These are phyloP conservation scores for Rhagophthalmus giganteus DNA, from an alignment of 2,888 invertebrate genomes.

Conservation along the genomic window DNA sequence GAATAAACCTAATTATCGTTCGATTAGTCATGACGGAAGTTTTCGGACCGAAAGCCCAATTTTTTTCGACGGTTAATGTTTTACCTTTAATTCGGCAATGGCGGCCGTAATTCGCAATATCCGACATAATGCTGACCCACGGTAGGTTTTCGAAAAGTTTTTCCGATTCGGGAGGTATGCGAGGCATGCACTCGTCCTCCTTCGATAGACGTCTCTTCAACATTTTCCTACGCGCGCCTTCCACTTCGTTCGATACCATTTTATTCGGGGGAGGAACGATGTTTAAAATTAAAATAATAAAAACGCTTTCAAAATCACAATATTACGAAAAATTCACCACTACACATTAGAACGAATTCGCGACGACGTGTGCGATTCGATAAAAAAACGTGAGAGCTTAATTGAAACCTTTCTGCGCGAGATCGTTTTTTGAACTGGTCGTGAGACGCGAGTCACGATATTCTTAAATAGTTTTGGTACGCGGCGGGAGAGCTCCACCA, in stretches of 20 bases:
- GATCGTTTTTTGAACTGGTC: constrained; percentile 9
- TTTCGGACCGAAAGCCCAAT: no score
- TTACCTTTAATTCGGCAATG: constrained; percentile 53
- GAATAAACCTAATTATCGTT: no score
- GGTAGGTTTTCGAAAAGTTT: constrained; percentile 50
- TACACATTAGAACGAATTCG: constrained; percentile 8
- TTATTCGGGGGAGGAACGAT: constrained; percentile 8
- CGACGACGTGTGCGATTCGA: constrained; percentile 2
- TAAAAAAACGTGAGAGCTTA: background rate
- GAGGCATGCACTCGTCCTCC: constrained; percentile 42
- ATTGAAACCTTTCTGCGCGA: background rate
- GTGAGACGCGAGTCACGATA: constrained; percentile 18
- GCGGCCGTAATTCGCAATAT: constrained; percentile 52
- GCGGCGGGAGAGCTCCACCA: constrained; percentile 16
- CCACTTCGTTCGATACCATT: constrained; percentile 46
- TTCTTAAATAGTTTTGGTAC: constrained; percentile 28
- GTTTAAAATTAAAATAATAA: background rate
- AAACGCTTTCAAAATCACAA: constrained; percentile 1
- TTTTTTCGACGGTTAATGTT: no score
- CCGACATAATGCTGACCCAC: constrained; percentile 53
- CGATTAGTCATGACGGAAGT: no score
- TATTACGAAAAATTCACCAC: constrained; percentile 7
- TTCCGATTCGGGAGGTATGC: constrained; percentile 51
- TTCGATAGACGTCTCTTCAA: constrained; percentile 44
- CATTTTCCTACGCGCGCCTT: constrained; percentile 42